Evolutionary conservation across 2,888 invertebrate genomes (phyloP), one percentile per base, ranked within the genome.

Genomic region (Hirtodrosophila trivittata): DNA sequence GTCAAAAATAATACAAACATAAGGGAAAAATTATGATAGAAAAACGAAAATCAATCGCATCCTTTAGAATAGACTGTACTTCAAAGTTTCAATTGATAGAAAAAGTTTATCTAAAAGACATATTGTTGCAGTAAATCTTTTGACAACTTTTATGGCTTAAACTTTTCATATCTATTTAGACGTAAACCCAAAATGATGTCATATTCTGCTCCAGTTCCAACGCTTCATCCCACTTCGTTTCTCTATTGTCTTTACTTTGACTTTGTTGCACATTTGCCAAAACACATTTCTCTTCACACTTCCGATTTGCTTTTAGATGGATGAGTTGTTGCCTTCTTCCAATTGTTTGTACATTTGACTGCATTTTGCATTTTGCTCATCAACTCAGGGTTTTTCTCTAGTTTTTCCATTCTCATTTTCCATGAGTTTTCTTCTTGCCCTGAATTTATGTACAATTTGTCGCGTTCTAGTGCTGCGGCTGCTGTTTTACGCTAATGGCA

Each of bases 401-500:
- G n/a, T n/a, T n/a, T n/a, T 52, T 38, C 21, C 12, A 12, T 47
- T 28, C 38, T 33, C 25, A 13, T 35, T 26, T 38, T 35, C 35
- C 58, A 28, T 39, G 32, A 46, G 50, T 42, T 46, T 52, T 63
- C 13, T 42, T 58, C 51, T 59, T 78, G 80, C 68, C 83, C 83
- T 83, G 76, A 54, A 72, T 78, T 71, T 64, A 60, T 62, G 5
- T 21, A 5, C 18, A 21, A 50, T 75, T 71, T 56, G 68, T 62
- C 47, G 60, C 56, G 30, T 26, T 49, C 26, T 32, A 28, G n/a
- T 32, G 5, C 6, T 41, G 18, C 47, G 67, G 28, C 56, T 64
- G 59, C 33, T 50, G 46, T 50, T 66, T 42, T 21, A 47, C 81
- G 62, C 69, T 84, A 84, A 84, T 84, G 82, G 77, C 78, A 71